phyloP scores from a whole-genome alignment of 2,797 vertebrate genomes.

The Spondyliosoma cantharus region DNA sequence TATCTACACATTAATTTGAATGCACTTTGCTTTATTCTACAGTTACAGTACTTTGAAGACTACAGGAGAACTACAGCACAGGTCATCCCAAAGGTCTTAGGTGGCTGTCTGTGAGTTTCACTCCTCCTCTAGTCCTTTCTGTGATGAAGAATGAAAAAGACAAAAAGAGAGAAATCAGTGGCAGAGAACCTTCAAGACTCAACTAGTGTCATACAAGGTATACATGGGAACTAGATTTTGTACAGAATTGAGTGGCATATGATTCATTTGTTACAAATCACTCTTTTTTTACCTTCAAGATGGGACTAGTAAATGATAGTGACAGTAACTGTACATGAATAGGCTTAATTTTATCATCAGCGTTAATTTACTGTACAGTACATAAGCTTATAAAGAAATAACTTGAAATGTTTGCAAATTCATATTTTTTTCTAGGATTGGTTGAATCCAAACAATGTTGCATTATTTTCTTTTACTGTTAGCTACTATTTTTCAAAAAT shows the following conservation, averaged over 20 bases:
- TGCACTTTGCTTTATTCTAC: conserved; percentile 82
- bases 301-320: background rate
- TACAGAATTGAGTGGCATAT: background rate
- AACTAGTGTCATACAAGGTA: conserved; percentile 22
- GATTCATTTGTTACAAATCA: background rate
- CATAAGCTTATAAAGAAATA: background rate
- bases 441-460: background rate
- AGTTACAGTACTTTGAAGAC: conserved; percentile 57
- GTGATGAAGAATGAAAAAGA: conserved; percentile 62
- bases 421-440: background rate
- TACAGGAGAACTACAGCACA: conserved; percentile 57
- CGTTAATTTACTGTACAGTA: background rate
- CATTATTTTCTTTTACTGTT: background rate
- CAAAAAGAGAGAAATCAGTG: conserved; percentile 49
- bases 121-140: conserved; percentile 86
- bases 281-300: background rate
- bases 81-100: conserved; percentile 58
- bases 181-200: conserved; percentile 37
- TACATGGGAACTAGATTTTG: background rate
- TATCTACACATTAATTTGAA: conserved; percentile 49
- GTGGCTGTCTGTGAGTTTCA: conserved; percentile 68
- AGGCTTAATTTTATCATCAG: background rate
- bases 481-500: background rate
- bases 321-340: background rate
- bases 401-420: too few species aligned